Base-by-base conservation (phyloP, 37 sponge, comb jelly and placozoan species). In the Aplysina aerophoba region DNA sequence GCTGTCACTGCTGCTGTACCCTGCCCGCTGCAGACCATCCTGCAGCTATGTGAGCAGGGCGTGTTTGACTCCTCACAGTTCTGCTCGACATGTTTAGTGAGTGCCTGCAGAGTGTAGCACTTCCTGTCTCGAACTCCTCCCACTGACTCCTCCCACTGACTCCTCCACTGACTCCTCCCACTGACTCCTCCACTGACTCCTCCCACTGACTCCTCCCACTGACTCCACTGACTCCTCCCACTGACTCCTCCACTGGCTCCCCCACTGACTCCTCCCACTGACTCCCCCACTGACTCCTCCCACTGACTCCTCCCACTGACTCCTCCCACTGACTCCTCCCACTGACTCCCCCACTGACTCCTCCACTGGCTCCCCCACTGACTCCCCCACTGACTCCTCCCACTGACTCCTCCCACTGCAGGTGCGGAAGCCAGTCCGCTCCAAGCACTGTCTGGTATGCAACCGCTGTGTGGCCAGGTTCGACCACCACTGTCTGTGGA, bases 401-500 rank as follows among this genome's bases (percentile, higher is more conserved):
- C 17, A 37, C 39, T 24, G 21, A 30, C 40, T 67, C 40, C 33
- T 20, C n/a, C 19, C 57, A 27, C 17, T 40, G n/a, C 71, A 94
- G 95, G 88, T 90, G 0, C 83, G 88, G 13, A 80, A 91, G 22
- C 99, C 99, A 73, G 72, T 96, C 20, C 87, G 99, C 24, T 94
- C 94, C 63, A 98, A 98, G 73, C 99, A 98, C 77, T 98, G 99
- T 80, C 82, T 89, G 25, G 90, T 96, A 0, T 98, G 99, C 55
- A 87, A 96, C 74, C 83, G 88, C 28, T 98, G 99, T 85, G 99
- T 98, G 31, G 94, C 97, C 0, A 82, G 85, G 80, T 94, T 96
- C 44, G 99, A 98, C 58, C 99, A 98, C 77, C 99, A 98, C 67
- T 98, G 99, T 50, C 96, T 96, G 28, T 98, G 97, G 94, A 86